Base-by-base conservation (phyloP, 2,888 invertebrate genomes). In the Drosophila imparisetae region DNA sequence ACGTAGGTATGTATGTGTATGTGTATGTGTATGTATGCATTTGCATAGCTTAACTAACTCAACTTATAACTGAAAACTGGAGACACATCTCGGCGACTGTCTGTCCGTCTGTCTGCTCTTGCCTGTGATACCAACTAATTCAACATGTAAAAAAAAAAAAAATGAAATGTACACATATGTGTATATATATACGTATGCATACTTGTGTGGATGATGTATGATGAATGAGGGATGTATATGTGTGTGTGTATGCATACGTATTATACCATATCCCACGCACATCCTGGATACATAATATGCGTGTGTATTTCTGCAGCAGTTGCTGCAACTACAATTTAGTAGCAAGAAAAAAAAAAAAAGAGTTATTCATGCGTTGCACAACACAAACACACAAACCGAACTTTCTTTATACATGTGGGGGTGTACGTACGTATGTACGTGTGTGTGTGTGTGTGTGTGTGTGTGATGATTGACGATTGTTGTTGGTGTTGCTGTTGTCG, bases 91-190 rank as follows among this genome's bases (percentile, higher is more conserved):
- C 29, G 29, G 36, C 40, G 48, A 7, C 38, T 32, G 40, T 48
- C 38, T 50, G 59, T 49, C 13, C 2, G 15, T 52, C 29, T 53
- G 24, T 32, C 29, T 34, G 34, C 40, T 55, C 40, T 50, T 66
- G 40, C 66, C 36, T 65, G 53, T 48, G 52, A 50, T 78, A 76
- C 63, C 65, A 75, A 79, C 78, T 67, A 75, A 78, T 72, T 75
- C 65, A 78, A 78, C 78, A 78, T 75, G 36, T 58, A 55, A 65
- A 66, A 78, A 69, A 75, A 62, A 68, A 52, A 66, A 21, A 45
- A 21, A 15, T 7, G 4, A 45, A 45, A 32, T 49, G 5, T 49
- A 40, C 57, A 55, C 38, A 40, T 53, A 60, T 66, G 52, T 66
- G 42, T 36, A 38, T 52, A 52, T 36, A 38, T 52, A 52, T 29